A percentile compares a stretch with the other conserved stretches of the same genome.
phyloP scores from a whole-genome alignment of 2,113 vertebrate species.

The Chaenogobius annularis region DNA sequence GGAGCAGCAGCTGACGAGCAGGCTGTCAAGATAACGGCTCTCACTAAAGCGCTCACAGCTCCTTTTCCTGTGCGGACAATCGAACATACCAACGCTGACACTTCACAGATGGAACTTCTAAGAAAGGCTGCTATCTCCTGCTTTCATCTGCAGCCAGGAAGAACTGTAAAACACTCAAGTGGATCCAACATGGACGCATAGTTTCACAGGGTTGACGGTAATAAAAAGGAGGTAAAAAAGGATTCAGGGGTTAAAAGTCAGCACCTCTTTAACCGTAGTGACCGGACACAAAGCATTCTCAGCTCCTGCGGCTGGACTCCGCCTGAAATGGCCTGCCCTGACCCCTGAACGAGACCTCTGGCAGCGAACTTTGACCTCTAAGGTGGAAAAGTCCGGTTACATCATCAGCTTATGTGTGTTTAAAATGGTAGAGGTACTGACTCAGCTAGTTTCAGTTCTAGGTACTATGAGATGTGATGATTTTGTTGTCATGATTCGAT shows the following conservation, averaged over 20 bases:
- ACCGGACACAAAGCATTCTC: constrained; percentile 2
- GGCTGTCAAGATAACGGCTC: background rate
- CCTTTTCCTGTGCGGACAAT: constrained; percentile 2
- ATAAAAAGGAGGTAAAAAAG: background rate
- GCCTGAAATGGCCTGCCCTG: background rate
- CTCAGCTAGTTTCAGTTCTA: background rate
- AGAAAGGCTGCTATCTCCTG: background rate
- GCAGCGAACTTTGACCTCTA: background rate
- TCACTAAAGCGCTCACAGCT: constrained; percentile 15
- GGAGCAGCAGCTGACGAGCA: constrained; percentile 25
- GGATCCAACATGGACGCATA: background rate
- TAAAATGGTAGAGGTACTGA: background rate
- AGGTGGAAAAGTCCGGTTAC: background rate
- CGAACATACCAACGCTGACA: constrained; percentile 25
- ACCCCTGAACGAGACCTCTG: background rate
- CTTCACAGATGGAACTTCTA: constrained; percentile 2
- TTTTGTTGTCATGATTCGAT: no score
- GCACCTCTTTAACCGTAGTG: background rate
- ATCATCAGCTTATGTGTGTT: background rate
- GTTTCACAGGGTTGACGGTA: background rate
- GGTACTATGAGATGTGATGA: no score
- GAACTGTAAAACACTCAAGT: background rate
- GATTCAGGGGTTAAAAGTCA: background rate
- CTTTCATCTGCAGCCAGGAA: background rate
- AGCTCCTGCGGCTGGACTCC: background rate